These are phyloP conservation scores for Alviniconcha marisindica DNA, from an alignment of 1,140 invertebrate genomes.

Conservation along the genomic window DNA sequence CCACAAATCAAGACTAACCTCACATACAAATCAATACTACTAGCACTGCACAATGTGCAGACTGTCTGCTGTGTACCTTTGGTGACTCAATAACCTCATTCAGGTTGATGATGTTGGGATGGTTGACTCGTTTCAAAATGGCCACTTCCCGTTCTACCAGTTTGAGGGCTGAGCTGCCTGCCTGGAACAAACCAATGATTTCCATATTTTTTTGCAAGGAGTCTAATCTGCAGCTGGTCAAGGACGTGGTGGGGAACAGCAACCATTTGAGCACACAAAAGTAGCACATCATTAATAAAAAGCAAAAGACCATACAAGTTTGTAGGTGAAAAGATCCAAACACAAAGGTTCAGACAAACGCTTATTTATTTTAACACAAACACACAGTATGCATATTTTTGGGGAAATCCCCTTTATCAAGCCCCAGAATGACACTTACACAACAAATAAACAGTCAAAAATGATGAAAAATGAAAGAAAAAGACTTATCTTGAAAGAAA, in stretches of 20 bases:
- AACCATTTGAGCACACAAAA: too few relatives aligned
- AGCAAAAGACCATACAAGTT: background rate
- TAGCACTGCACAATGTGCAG: background rate
- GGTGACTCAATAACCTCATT: slow-evolving; percentile 79
- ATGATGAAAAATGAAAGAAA: too few relatives aligned
- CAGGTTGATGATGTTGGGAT: slow-evolving; percentile 79
- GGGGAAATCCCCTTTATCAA: too few relatives aligned
- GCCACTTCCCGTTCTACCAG: slow-evolving; percentile 78
- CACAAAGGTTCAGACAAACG: background rate
- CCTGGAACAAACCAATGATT: slow-evolving; percentile 61
- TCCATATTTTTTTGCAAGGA: too few relatives aligned
- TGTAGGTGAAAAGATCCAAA: background rate
- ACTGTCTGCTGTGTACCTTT: slow-evolving; percentile 64
- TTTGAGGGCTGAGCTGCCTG: slow-evolving; percentile 72
- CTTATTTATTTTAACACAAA: too few relatives aligned
- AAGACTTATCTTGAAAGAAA: too few relatives aligned
- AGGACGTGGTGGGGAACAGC: too few relatives aligned
- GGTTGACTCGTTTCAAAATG: slow-evolving; percentile 79
- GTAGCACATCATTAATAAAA: slow-evolving; percentile 3
- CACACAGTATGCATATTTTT: too few relatives aligned
- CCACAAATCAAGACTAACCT: background rate
- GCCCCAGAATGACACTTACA: too few relatives aligned
- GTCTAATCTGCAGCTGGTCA: too few relatives aligned
- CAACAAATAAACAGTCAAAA: too few relatives aligned
- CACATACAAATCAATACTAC: background rate